Percentiles rank a stretch among this genome's conserved stretches.
phyloP scores from a whole-genome alignment of 2,888 invertebrate genomes.

The Ptychoptera albimana region DNA sequence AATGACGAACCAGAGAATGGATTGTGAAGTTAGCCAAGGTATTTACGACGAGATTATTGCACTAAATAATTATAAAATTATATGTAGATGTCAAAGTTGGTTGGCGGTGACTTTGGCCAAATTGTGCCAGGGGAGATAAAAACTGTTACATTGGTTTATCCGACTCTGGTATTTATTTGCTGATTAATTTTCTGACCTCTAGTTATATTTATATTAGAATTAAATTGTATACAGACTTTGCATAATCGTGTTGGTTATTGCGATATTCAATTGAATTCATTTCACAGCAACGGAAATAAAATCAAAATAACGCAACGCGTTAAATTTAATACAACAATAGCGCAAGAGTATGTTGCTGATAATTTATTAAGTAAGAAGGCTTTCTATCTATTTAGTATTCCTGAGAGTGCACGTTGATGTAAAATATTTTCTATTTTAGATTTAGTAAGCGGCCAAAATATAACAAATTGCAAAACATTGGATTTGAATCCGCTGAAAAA shows the following conservation, averaged over 20 bases:
- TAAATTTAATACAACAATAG: constrained; percentile 9
- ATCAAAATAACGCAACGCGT: constrained; percentile 11
- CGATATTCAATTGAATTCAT: constrained; percentile 17
- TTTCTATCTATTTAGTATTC: not conserved
- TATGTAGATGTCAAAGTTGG: constrained; percentile 16
- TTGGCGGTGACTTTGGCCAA: constrained; percentile 22
- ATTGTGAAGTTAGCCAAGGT: not conserved
- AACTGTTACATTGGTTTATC: constrained; percentile 22
- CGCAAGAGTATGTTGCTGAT: not conserved
- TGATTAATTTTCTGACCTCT: too few relatives aligned
- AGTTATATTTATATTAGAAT: too few relatives aligned
- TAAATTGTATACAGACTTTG: too few relatives aligned
- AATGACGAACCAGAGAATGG: not conserved
- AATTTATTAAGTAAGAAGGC: not conserved
- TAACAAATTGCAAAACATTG: constrained; percentile 18
- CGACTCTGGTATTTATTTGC: constrained; percentile 18
- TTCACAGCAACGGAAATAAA: constrained; percentile 14
- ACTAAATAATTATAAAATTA: not conserved
- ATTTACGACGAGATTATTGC: not conserved
- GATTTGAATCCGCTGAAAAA: constrained; percentile 33
- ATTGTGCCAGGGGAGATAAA: constrained; percentile 17
- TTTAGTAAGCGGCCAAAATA: constrained; percentile 3
- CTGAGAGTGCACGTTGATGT: not conserved
- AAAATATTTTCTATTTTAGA: constrained; percentile 1
- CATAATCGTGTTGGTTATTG: constrained; percentile 22